Percentiles rank a stretch among this genome's conserved stretches.
Conservation (phyloP, 2,888 invertebrate genomes). For the Chymomyza amoena region DNA sequence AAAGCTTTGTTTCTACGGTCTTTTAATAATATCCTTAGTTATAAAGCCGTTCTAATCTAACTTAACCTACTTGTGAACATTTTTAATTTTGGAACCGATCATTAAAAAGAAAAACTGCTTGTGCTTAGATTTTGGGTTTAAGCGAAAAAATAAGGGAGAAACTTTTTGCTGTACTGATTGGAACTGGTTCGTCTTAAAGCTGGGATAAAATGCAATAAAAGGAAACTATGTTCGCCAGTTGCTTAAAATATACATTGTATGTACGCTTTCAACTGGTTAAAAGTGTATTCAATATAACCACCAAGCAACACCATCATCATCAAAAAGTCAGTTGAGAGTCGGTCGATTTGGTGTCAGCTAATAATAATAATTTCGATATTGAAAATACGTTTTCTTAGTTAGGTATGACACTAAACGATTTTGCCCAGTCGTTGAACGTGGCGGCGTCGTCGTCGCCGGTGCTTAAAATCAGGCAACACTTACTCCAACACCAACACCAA, state of each 20-base stretch:
- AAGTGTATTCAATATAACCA: not conserved
- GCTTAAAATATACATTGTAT: conserved; percentile 67
- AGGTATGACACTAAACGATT: conserved; percentile 76
- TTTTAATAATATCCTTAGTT: too few relatives aligned
- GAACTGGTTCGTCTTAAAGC: too few relatives aligned
- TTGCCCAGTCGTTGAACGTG: conserved; percentile 54
- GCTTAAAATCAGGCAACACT: conserved; percentile 69
- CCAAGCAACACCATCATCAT: conserved; percentile 26
- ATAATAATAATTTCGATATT: conserved; percentile 77
- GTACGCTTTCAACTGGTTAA: conserved; percentile 30
- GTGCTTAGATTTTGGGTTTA: too few relatives aligned
- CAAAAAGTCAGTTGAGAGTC: conserved; percentile 49
- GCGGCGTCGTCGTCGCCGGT: conserved; percentile 41
- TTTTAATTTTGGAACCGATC: too few relatives aligned
- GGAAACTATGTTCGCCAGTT: conserved; percentile 56
- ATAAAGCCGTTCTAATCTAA: too few relatives aligned
- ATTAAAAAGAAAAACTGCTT: too few relatives aligned
- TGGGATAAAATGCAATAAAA: not conserved
- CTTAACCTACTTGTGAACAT: too few relatives aligned
- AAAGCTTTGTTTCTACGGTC: too few relatives aligned
- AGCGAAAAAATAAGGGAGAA: too few relatives aligned
- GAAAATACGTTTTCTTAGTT: conserved; percentile 77
- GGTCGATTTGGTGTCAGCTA: conserved; percentile 74
- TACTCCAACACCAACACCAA: conserved; percentile 30
- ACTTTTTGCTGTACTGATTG: too few relatives aligned